A percentile compares a stretch with the other conserved stretches of the same genome.
Evolutionary conservation across 2,888 invertebrate genomes (phyloP).

Genomic region (Xestia rhomboidea): DNA sequence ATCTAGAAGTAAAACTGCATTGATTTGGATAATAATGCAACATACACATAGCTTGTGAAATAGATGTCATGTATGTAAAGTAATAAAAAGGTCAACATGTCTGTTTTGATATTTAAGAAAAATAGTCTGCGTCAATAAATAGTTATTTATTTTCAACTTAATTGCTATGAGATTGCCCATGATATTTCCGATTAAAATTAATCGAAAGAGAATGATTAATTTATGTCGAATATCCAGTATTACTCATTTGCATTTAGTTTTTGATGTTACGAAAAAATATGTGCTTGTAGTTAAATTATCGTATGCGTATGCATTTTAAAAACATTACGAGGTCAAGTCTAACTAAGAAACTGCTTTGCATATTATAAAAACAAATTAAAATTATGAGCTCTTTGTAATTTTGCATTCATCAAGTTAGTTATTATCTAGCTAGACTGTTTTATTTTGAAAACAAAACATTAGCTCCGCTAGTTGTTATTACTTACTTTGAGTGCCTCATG

Average conservation of each 20-base stretch:
- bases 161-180: background rate
- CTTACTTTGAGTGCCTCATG: slow-evolving; percentile 11
- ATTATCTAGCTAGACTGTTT: slow-evolving; percentile 2
- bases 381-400: background rate
- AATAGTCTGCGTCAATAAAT: background rate
- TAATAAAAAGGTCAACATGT: slow-evolving; percentile 13
- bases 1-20: no score
- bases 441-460: slow-evolving; percentile 45
- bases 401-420: slow-evolving; percentile 8
- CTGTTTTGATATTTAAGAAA: background rate
- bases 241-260: background rate
- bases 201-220: background rate
- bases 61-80: background rate
- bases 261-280: slow-evolving; percentile 4
- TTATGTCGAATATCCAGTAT: background rate
- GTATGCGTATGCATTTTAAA: background rate
- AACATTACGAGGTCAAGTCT: slow-evolving; percentile 31
- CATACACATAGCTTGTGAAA: background rate
- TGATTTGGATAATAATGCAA: slow-evolving; percentile 20
- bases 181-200: slow-evolving; percentile 8
- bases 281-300: background rate
- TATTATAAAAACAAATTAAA: background rate
- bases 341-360: slow-evolving; percentile 8
- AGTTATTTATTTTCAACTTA: background rate
- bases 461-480: slow-evolving; percentile 10